Conservation (phyloP, 2,888 invertebrate species). For the Tuberolachnus salignus region DNA sequence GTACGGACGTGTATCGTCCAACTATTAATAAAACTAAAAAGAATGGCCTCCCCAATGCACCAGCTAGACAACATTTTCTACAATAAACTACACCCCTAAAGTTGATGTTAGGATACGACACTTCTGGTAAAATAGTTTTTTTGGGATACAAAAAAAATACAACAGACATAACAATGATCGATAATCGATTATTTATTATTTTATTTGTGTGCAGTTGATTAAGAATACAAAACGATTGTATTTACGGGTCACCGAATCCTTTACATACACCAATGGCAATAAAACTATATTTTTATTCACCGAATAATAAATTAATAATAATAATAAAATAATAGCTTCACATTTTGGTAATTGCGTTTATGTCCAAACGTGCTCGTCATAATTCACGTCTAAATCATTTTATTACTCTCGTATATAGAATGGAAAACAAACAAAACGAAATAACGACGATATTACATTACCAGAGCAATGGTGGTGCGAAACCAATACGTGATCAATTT, state of each 20-base stretch:
- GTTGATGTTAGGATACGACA: too few relatives aligned
- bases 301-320: background rate
- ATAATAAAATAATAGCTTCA: conserved; percentile 10
- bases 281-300: background rate
- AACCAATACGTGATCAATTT: background rate
- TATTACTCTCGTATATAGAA: background rate
- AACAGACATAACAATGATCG: too few relatives aligned
- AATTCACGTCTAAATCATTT: conserved; percentile 7
- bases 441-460: background rate
- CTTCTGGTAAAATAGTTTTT: too few relatives aligned
- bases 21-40: too few relatives aligned
- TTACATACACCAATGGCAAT: conserved; percentile 18
- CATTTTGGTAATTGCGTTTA: background rate
- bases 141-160: too few relatives aligned
- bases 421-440: conserved; percentile 13
- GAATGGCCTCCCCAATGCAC: too few relatives aligned
- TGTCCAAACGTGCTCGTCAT: conserved; percentile 14
- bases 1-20: too few relatives aligned
- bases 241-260: background rate
- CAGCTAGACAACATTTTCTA: too few relatives aligned
- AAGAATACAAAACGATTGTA: too few relatives aligned
- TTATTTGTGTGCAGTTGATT: background rate
- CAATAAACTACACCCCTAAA: too few relatives aligned
- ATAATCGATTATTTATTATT: too few relatives aligned
- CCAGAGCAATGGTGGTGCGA: too few relatives aligned